phyloP scores from a whole-genome alignment of 2,888 invertebrate species.

The Poecilus cupreus region DNA sequence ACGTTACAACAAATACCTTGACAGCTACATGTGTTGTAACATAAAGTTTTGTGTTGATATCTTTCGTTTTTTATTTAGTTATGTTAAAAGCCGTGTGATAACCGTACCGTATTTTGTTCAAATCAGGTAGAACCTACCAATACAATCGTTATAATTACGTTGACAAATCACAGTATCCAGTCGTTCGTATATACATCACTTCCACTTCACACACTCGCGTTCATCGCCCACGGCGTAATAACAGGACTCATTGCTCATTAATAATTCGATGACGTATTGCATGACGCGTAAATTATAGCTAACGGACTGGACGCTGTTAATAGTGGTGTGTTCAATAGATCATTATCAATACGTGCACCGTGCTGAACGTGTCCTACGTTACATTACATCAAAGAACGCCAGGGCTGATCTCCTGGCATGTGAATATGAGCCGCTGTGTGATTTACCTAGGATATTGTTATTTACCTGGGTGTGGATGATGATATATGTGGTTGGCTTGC shows the following conservation, averaged over 20 bases:
- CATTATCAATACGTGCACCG: constrained; percentile 43
- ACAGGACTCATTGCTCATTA: constrained; percentile 55
- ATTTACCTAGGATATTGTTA: neutral
- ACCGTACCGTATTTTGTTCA: too few relatives aligned
- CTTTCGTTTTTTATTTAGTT: too few relatives aligned
- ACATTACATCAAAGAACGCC: constrained; percentile 40
- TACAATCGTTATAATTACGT: too few relatives aligned
- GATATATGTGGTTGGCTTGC: too few relatives aligned
- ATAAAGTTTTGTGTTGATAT: too few relatives aligned
- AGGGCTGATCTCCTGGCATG: neutral
- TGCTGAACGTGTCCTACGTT: neutral
- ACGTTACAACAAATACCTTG: too few relatives aligned
- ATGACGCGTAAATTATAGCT: constrained; percentile 57
- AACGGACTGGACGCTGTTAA: constrained; percentile 45
- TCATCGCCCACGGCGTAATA: constrained; percentile 13
- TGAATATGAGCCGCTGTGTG: neutral
- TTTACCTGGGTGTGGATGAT: constrained; percentile 27
- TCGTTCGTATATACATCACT: neutral
- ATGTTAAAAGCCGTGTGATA: too few relatives aligned
- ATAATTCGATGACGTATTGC: constrained; percentile 59
- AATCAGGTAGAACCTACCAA: too few relatives aligned
- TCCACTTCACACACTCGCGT: neutral
- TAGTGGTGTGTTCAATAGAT: constrained; percentile 53
- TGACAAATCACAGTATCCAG: too few relatives aligned
- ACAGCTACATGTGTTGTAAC: too few relatives aligned